Conservation (phyloP, 1,140 invertebrate species). For the Lordiphosa stackelbergi region DNA sequence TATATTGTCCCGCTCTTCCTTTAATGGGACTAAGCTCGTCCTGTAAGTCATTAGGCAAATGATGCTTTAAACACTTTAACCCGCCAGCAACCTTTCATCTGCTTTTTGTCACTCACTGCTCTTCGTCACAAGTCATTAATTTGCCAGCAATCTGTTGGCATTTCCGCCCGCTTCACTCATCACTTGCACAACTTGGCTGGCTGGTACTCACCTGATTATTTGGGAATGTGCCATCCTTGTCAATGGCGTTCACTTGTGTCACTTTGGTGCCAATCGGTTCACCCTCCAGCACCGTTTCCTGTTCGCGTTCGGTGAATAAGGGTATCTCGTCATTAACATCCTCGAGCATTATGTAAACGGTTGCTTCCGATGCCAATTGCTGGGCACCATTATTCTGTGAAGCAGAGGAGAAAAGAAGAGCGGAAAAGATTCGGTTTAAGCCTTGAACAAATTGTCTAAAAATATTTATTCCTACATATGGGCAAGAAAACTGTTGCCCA, state of each 20-base stretch:
- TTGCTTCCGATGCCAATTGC: constrained; percentile 95
- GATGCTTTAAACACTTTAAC: too few relatives aligned
- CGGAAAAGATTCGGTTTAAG: too few relatives aligned
- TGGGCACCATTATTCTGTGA: constrained; percentile 95
- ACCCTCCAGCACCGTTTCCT: constrained; percentile 95
- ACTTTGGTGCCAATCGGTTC: constrained; percentile 96
- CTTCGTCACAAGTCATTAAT: constrained; percentile 37
- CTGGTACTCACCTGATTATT: constrained; percentile 89
- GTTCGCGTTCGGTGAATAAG: constrained; percentile 94
- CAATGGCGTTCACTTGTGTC: constrained; percentile 96
- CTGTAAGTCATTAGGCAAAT: too few relatives aligned
- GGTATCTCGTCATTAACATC: constrained; percentile 98
- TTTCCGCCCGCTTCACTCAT: constrained; percentile 29
- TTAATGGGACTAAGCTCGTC: too few relatives aligned
- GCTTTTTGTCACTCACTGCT: constrained; percentile 1
- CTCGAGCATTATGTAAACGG: constrained; percentile 94
- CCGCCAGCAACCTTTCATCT: not conserved
- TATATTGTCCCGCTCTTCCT: too few relatives aligned
- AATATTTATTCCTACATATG: not conserved
- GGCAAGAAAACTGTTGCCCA: too few relatives aligned
- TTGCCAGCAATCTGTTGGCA: constrained; percentile 53
- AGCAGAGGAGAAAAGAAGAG: constrained; percentile 10
- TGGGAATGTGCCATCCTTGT: constrained; percentile 96
- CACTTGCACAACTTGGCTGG: not conserved
- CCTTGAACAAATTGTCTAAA: constrained; percentile 13